These are phyloP conservation scores for Neria commutata DNA, from an alignment of 2,888 invertebrate genomes.

Conservation along the genomic window DNA sequence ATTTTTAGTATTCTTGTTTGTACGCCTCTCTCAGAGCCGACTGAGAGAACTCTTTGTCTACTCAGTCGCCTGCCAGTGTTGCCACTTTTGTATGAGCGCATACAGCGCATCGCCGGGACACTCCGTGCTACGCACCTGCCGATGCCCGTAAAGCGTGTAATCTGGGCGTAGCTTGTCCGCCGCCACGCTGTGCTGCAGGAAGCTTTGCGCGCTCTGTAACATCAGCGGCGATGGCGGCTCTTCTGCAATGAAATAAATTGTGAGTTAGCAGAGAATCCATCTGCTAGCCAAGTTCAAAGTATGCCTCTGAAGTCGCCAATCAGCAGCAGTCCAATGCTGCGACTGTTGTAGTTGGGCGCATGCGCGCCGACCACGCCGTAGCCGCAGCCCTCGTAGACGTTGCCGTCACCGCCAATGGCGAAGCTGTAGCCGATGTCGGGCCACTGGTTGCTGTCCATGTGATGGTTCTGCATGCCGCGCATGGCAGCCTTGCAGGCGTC, in stretches of 20 bases:
- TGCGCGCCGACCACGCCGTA: constrained; percentile 52
- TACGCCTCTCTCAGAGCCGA: too few relatives aligned
- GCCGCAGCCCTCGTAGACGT: constrained; percentile 57
- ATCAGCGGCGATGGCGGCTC: constrained; percentile 66
- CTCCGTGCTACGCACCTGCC: constrained; percentile 66
- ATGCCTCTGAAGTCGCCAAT: constrained; percentile 63
- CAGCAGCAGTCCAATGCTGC: constrained; percentile 70
- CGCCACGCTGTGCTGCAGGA: constrained; percentile 67
- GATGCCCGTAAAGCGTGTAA: constrained; percentile 69
- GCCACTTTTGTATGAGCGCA: constrained; percentile 67
- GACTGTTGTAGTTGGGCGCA: constrained; percentile 63
- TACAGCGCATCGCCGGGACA: constrained; percentile 70
- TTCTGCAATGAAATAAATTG: constrained; percentile 57
- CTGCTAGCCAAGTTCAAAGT: too few relatives aligned
- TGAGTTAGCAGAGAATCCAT: too few relatives aligned
- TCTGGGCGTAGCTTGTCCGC: constrained; percentile 64
- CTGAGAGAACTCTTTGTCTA: too few relatives aligned
- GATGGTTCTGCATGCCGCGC: constrained; percentile 51
- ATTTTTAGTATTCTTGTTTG: too few relatives aligned
- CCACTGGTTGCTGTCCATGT: constrained; percentile 52
- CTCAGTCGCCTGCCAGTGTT: constrained; percentile 54
- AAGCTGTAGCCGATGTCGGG: constrained; percentile 57
- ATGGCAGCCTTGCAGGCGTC: constrained; percentile 45
- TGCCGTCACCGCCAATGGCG: constrained; percentile 55
- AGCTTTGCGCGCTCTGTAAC: constrained; percentile 64